Conservation (phyloP, 92 coral and sea anemone species). For the Blastomussa wellsi region DNA sequence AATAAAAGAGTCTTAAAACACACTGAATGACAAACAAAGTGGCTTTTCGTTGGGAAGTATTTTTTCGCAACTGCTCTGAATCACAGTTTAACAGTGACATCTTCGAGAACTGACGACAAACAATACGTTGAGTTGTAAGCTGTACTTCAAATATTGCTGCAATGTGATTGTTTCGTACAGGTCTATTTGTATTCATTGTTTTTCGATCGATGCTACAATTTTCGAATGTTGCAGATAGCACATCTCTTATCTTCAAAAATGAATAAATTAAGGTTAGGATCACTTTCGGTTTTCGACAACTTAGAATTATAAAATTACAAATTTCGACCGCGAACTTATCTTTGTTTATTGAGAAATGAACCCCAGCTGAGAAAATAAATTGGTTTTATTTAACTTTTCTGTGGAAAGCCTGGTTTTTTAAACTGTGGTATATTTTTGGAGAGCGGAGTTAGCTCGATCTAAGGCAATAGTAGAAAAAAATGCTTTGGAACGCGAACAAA, state of each 20-base stretch:
- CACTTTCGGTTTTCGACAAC: slow-evolving; percentile 6
- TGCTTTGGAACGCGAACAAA: background rate
- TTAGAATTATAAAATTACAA: slow-evolving; percentile 19
- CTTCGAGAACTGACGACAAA: background rate
- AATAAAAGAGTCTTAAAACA: slow-evolving; percentile 4
- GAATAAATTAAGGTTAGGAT: background rate
- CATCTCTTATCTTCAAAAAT: background rate
- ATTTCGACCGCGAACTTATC: slow-evolving; percentile 19
- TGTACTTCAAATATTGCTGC: slow-evolving; percentile 8
- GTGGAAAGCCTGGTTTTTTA: slow-evolving; percentile 35
- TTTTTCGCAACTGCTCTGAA: background rate
- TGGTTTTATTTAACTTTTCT: slow-evolving; percentile 35
- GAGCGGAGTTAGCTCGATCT: background rate
- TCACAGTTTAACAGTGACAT: background rate
- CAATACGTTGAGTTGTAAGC: background rate
- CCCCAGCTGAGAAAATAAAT: slow-evolving; percentile 52
- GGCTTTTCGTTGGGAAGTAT: background rate
- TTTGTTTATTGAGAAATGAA: slow-evolving; percentile 14
- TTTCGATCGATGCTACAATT: background rate
- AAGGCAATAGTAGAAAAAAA: background rate
- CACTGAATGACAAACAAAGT: background rate
- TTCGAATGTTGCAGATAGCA: background rate
- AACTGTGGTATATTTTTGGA: slow-evolving; percentile 15
- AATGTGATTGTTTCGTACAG: slow-evolving; percentile 7
- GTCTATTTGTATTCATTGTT: background rate